phyloP scores from a whole-genome alignment of 2,113 vertebrate genomes.

The Aegithalos caudatus region DNA sequence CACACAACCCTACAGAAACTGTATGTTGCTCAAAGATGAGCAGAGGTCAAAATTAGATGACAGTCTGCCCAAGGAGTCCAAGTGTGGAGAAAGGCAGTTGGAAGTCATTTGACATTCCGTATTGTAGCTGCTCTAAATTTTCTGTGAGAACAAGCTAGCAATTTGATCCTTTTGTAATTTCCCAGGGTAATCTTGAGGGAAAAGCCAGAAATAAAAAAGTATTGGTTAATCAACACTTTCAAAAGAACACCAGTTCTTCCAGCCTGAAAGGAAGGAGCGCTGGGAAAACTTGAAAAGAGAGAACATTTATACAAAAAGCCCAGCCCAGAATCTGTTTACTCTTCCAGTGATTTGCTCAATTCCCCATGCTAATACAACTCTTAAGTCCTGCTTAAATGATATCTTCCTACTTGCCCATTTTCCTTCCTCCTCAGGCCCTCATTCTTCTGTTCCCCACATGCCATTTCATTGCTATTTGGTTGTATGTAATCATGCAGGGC shows the following conservation, averaged over 20 bases:
- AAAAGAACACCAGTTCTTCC: constrained; percentile 62
- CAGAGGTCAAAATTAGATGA: background rate
- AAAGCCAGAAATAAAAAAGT: constrained; percentile 52
- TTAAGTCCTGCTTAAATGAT: constrained; percentile 55
- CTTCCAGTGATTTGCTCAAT: constrained; percentile 61
- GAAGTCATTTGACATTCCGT: constrained; percentile 41
- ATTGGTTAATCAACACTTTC: constrained; percentile 70
- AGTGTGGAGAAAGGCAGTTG: background rate
- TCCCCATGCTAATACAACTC: constrained; percentile 57
- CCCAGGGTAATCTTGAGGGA: constrained; percentile 45
- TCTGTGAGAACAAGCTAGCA: constrained; percentile 25
- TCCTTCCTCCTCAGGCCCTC: constrained; percentile 9
- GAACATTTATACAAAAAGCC: constrained; percentile 65
- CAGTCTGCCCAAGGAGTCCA: background rate
- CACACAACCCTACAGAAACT: background rate
- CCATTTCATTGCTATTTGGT: background rate
- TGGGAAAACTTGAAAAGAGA: constrained; percentile 69
- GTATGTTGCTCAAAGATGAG: background rate
- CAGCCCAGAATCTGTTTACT: constrained; percentile 62
- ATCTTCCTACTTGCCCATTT: constrained; percentile 27
- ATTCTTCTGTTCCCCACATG: background rate
- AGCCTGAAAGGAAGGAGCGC: constrained; percentile 56
- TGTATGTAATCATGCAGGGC: background rate
- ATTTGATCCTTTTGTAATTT: constrained; percentile 40
- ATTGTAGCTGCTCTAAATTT: constrained; percentile 44